These are phyloP conservation scores for Drosophila kokeensis DNA, from an alignment of 2,888 invertebrate species.

Conservation along the genomic window DNA sequence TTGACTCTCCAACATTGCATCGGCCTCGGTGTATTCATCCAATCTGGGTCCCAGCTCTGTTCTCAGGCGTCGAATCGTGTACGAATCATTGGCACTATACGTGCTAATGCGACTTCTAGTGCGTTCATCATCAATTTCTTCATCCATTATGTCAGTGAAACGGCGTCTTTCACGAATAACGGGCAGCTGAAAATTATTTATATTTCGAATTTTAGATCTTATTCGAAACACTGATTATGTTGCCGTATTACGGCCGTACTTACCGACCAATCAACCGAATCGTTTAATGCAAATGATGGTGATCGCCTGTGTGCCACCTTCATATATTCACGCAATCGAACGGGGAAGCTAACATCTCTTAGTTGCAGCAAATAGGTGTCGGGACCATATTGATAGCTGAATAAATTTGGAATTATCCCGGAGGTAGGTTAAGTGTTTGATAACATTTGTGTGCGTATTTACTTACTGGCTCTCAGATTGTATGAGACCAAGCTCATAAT, in stretches of 20 bases:
- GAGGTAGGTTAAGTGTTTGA: not conserved
- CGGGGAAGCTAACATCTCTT: constrained; percentile 97
- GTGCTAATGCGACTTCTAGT: constrained; percentile 90
- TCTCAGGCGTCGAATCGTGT: constrained; percentile 90
- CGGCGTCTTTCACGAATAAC: constrained; percentile 95
- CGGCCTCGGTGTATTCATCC: constrained; percentile 94
- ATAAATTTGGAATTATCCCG: not conserved
- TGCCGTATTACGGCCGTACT: constrained; percentile 69
- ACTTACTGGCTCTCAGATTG: constrained; percentile 95
- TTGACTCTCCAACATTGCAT: constrained; percentile 92
- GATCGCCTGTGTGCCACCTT: constrained; percentile 94
- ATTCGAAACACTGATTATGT: not conserved
- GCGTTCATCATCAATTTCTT: constrained; percentile 96
- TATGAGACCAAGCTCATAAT: constrained; percentile 92
- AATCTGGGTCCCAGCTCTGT: constrained; percentile 94
- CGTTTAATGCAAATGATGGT: constrained; percentile 89
- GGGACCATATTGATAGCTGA: constrained; percentile 97
- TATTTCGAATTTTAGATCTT: not conserved
- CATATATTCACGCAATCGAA: constrained; percentile 95
- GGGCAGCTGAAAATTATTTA: constrained; percentile 88
- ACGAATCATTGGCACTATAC: constrained; percentile 89
- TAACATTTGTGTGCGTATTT: not conserved
- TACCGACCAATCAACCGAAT: constrained; percentile 92
- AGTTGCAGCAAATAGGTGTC: constrained; percentile 98
- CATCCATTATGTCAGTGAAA: constrained; percentile 97